Evolutionary conservation across 2,797 vertebrate species (phyloP), one percentile per base, ranked within the genome.

Genomic region (Sebastes vulpes): DNA sequence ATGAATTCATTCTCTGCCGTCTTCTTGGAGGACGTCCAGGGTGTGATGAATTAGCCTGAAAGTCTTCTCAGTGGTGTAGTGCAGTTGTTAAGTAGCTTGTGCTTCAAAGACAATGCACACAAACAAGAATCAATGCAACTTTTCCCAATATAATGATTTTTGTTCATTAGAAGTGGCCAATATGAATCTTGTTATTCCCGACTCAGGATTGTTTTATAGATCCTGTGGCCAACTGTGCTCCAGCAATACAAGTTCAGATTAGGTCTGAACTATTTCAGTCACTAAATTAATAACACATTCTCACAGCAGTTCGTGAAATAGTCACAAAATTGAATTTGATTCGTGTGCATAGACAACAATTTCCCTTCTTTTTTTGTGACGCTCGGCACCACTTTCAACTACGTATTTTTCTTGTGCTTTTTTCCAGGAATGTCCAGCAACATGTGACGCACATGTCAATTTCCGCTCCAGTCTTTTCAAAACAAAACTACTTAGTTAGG

Each of bases 1-100:
- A 56, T 68, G 57, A 82, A 90, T 91, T 85, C 85, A 86, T 93
- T 87, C 85, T 86, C 83, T 23, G 60, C 75, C 6, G 81, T 84
- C 72, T 69, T 71, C 83, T 90, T 94, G 92, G 94, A 92, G 84
- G 87, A 79, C 75, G 9, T 92, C 94, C 91, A 94, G 77, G 59
- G 46, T 72, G 71, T 85, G 86, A 89, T 86, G 75, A 86, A 87
- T 91, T 84, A 79, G 73, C 86, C 77, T 61, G 65, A 58, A 78
- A 38, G 72, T 79, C 75, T 87, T 72, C 70, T 75, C 35, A 5
- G 1, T 48, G 29, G 66, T 65, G 71, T 21, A 59, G 56, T 61
- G 80, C 75, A 52, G 50, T 61, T 35, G 68, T 71, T 69, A 83
- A 58, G 50, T 60, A 77, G 64, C 63, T 59, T 6, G 11, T 32